Percentiles rank a stretch among this genome's conserved stretches.
phyloP scores from a whole-genome alignment of 64 coral and sea anemone species.

The Montipora capricornis region DNA sequence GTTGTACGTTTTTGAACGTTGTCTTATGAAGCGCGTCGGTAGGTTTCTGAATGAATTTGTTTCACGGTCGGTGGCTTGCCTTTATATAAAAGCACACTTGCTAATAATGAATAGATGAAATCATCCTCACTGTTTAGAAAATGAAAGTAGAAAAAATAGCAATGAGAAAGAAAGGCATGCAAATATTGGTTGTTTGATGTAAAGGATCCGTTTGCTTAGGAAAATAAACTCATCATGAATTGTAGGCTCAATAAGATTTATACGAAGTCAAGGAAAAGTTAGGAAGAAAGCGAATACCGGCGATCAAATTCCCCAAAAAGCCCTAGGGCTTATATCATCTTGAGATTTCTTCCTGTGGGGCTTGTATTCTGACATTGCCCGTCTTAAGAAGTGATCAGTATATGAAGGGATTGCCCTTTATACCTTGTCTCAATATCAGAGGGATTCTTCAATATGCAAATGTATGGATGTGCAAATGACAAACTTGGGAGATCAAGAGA shows the following conservation, averaged over 20 bases:
- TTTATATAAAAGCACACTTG: slow-evolving; percentile 8
- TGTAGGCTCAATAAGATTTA: neutral
- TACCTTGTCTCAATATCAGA: no score
- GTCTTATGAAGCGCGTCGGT: neutral
- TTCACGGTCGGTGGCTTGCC: neutral
- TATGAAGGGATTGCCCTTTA: no score
- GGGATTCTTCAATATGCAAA: no score
- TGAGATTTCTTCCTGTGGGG: no score
- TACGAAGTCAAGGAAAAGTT: no score
- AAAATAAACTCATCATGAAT: neutral
- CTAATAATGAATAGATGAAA: neutral
- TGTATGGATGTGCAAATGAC: no score
- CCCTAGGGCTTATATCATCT: no score
- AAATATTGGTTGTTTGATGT: neutral
- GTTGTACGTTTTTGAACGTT: neutral
- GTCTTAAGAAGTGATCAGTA: no score
- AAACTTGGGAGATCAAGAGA: no score
- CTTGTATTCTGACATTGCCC: no score
- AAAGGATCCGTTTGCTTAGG: neutral
- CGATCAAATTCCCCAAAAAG: no score
- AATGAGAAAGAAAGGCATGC: neutral
- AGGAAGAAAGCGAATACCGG: no score
- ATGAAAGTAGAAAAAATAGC: neutral
- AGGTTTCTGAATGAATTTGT: neutral
- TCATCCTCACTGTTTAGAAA: slow-evolving; percentile 13